Conservation (phyloP, 2,113 vertebrate genomes). For the Mobula hypostoma region DNA sequence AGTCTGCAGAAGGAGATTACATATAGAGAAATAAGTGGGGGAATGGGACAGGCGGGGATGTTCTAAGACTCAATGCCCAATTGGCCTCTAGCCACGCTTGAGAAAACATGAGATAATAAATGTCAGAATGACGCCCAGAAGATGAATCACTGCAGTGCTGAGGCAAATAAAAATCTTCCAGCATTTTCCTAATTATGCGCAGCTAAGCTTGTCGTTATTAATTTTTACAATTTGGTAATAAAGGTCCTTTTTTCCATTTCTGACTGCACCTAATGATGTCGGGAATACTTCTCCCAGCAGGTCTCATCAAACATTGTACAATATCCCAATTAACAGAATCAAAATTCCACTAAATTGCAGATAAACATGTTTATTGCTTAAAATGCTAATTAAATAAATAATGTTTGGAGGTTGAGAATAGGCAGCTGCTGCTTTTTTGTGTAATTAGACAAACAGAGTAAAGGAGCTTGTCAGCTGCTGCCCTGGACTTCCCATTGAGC, state of each 20-base stretch:
- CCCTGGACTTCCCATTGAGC: neutral
- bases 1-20: too few relatives aligned
- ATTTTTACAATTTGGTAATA: neutral
- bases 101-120: too few relatives aligned
- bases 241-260: neutral
- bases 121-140: neutral
- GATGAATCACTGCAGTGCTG: neutral
- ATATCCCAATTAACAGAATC: neutral
- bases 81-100: too few relatives aligned
- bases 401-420: neutral
- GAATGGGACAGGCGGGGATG: too few relatives aligned
- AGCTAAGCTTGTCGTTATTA: neutral
- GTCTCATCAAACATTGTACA: neutral
- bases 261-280: neutral
- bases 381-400: constrained; percentile 19
- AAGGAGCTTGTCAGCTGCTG: neutral
- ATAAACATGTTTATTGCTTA: neutral
- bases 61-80: too few relatives aligned
- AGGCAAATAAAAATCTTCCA: neutral
- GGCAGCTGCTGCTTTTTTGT: neutral
- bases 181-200: neutral
- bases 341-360: constrained; percentile 1
- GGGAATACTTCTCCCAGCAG: neutral
- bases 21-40: too few relatives aligned
- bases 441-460: neutral